A percentile compares a stretch with the other conserved stretches of the same genome.
Evolutionary conservation across 2,113 vertebrate genomes (phyloP).

Genomic region (Pterophyllum scalare): DNA sequence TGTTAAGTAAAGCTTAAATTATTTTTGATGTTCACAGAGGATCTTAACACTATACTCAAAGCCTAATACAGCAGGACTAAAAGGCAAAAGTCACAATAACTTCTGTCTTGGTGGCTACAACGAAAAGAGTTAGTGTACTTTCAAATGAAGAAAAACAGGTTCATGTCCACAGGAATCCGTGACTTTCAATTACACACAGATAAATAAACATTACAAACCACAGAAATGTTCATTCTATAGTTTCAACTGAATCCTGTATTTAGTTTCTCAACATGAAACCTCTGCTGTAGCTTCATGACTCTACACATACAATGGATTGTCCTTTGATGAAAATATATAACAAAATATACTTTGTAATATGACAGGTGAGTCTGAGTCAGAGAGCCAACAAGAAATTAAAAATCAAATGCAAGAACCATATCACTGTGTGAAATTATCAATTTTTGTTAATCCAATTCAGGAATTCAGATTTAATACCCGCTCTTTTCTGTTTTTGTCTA

Average conservation of each 20-base stretch:
- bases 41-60: slow-evolving; percentile 10
- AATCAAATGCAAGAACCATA: background rate
- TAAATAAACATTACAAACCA: background rate
- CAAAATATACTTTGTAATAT: fast-evolving
- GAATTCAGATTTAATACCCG: background rate
- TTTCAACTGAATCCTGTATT: background rate
- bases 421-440: background rate
- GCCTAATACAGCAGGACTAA: background rate
- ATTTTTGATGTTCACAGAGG: background rate
- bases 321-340: background rate
- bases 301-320: background rate
- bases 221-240: background rate
- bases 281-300: background rate
- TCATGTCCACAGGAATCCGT: background rate
- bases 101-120: background rate
- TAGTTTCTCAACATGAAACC: background rate
- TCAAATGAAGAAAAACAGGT: background rate
- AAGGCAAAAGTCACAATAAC: background rate
- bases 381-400: background rate
- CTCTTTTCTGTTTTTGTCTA: background rate
- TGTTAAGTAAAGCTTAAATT: background rate
- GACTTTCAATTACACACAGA: background rate
- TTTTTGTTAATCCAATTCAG: background rate
- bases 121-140: background rate
- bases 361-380: fast-evolving